Base-by-base conservation (phyloP, 1,140 invertebrate species). In the Schlechtendalia chinensis region DNA sequence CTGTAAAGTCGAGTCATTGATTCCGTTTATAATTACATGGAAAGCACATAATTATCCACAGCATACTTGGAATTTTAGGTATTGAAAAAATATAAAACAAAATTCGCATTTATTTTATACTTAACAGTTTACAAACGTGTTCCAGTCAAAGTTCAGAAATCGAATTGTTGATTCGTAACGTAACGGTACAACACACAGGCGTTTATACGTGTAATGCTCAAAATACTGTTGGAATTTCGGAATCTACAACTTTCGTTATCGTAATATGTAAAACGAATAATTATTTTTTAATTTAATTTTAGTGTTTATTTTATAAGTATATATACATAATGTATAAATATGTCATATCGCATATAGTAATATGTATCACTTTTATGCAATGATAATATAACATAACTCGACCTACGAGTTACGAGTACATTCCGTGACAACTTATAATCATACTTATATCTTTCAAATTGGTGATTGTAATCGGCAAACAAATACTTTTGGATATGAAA, bases 111-210 rank as follows among this genome's bases (percentile, higher is more conserved):
- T 39, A 8, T 39, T 39, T 3, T 39, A 39, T 39, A 39, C 32
- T n/a, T n/a, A n/a, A n/a, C n/a, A n/a, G 32, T 39, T 39, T 39
- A 39, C 8, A 39, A 39, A 39, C 8, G 32, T 39, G 47, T 79
- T 79, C 24, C 39, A 79, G 75, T 58, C 58, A 79, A 22, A 79
- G 58, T 50, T 45, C 75, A 19, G 75, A 79, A 50, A 61, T 79
- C 14, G 58, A 61, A 50, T 47, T 79, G 12, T 5, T 79, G 10
- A 12, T 79, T n/a, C 14, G 6, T 10, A 50, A 79, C 39, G 17
- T 79, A 12, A 79, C 75, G 11, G 14, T n/a, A 19, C 24, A 27
- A 11, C 39, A 63, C 5, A 10, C 0, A 5, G 75, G 22, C 0
- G 24, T 19, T 59, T 79, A n/a, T 39, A 45, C 56, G 0, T 79